Percentiles rank a stretch among this genome's conserved stretches.
phyloP scores from a whole-genome alignment of 2,797 vertebrate species.

The Balearica regulorum region DNA sequence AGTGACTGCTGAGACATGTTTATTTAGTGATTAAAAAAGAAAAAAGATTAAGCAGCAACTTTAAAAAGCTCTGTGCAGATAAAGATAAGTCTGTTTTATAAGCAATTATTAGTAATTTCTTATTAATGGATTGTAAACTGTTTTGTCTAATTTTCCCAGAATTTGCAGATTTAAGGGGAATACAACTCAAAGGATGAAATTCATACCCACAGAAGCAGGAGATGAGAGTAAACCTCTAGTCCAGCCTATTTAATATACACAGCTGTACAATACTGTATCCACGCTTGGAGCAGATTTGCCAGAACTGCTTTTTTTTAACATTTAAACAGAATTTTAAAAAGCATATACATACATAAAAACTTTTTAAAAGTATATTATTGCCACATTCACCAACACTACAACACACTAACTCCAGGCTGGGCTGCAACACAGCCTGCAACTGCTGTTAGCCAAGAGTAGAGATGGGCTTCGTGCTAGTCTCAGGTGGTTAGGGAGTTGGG shows the following conservation, averaged over 20 bases:
- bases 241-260: neutral
- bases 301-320: neutral
- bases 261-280: neutral
- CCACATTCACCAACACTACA: neutral
- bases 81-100: slow-evolving; percentile 34
- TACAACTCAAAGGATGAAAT: slow-evolving; percentile 3
- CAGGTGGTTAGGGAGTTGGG: neutral
- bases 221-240: neutral
- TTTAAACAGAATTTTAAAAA: neutral
- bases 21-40: slow-evolving; percentile 54
- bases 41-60: slow-evolving; percentile 48
- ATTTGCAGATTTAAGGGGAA: slow-evolving; percentile 20
- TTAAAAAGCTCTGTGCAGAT: slow-evolving; percentile 43
- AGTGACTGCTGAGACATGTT: slow-evolving; percentile 24
- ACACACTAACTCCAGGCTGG: neutral
- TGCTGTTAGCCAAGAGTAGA: neutral
- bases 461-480: fast-evolving
- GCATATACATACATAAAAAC: neutral
- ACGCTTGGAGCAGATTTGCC: neutral
- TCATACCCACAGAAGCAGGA: neutral
- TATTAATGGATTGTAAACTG: slow-evolving; percentile 34
- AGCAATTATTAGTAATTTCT: slow-evolving; percentile 52
- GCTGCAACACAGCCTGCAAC: neutral
- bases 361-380: neutral
- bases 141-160: slow-evolving; percentile 26